Evolutionary conservation across 2,797 vertebrate species (phyloP), one percentile per base, ranked within the genome.

Genomic region (Tapera naevia): DNA sequence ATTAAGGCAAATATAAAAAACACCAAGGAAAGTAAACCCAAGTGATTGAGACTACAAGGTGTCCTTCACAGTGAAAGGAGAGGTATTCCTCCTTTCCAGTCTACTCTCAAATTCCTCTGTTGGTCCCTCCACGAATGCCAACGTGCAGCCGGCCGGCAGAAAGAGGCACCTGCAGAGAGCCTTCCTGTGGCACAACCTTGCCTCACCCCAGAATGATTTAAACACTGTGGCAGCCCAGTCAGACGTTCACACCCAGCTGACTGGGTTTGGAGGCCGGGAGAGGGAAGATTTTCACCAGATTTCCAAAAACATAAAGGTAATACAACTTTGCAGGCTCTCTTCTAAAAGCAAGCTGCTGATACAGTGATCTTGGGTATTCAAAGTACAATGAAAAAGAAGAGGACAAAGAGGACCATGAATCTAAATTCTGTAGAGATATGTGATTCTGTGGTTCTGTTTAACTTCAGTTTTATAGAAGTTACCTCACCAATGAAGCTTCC

Each of bases 101-200:
- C 32, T 25, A 5, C 50, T 50, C 69, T 45, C 30, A n/a, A 14
- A 65, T 19, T 17, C 32, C 56, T 43, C 39, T 2, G 1, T 3
- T 17, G 9, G 60, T 2, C n/a, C 37, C 56, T 14, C 24, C 33
- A 56, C 1, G 0, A 61, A 13, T 0, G 6, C 41, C 11, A 61
- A 35, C 18, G 7, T 19, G 79, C 79, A 75, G 67, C 69, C 16
- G 1, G 4, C 50, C 11, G 1, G 71, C 86, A 86, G 94, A 30
- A 43, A 86, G 62, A n/a, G 80, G 61, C 84, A 89, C 92, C 95
- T 78, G 74, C 93, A 84, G 90, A 64, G 93, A 93, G 17, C 64
- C 71, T 73, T 87, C 91, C 95, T 80, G 86, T 15, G 45, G 33
- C 94, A 90, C 0, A 8, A 21, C 84, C 88, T n/a, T 13, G 67